phyloP scores from a whole-genome alignment of 2,113 vertebrate species.

The Morone chrysops region DNA sequence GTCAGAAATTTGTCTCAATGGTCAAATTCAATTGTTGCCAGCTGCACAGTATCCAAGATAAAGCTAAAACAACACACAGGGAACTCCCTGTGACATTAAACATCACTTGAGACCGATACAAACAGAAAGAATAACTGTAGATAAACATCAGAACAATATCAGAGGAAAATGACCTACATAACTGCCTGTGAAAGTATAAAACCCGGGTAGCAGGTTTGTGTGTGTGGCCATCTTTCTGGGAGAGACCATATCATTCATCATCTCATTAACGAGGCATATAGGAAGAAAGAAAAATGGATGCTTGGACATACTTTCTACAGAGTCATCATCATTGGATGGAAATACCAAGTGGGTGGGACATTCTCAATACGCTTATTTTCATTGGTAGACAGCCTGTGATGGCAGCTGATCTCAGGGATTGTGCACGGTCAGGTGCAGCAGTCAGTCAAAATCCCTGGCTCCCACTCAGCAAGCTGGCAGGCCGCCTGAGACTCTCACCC shows the following conservation, averaged over 20 bases:
- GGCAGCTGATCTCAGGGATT: slow-evolving; percentile 55
- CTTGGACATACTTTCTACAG: slow-evolving; percentile 22
- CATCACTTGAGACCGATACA: slow-evolving; percentile 28
- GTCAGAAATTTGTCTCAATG: slow-evolving; percentile 38
- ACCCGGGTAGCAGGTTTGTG: slow-evolving; percentile 46
- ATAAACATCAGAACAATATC: slow-evolving; percentile 38
- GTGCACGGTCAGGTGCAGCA: slow-evolving; percentile 77
- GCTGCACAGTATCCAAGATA: slow-evolving; percentile 21
- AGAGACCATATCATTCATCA: slow-evolving; percentile 77
- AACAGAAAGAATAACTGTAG: slow-evolving; percentile 14
- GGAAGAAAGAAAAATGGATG: slow-evolving; percentile 48
- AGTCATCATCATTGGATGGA: slow-evolving; percentile 55
- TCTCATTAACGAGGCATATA: slow-evolving; percentile 68
- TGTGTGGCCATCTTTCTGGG: slow-evolving; percentile 66
- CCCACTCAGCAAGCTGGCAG: slow-evolving; percentile 62
- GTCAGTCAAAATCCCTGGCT: slow-evolving; percentile 73
- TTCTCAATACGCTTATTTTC: background rate
- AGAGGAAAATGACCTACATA: slow-evolving; percentile 44
- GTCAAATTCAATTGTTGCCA: slow-evolving; percentile 38
- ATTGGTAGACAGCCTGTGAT: slow-evolving; percentile 56
- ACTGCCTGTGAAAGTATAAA: slow-evolving; percentile 43
- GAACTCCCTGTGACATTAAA: slow-evolving; percentile 22
- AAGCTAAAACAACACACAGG: slow-evolving; percentile 31
- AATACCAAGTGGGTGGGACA: slow-evolving; percentile 54
- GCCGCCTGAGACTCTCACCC: slow-evolving; percentile 60